These are phyloP conservation scores for Mesoligia furuncula DNA, from an alignment of 2,888 invertebrate genomes.

Conservation along the genomic window DNA sequence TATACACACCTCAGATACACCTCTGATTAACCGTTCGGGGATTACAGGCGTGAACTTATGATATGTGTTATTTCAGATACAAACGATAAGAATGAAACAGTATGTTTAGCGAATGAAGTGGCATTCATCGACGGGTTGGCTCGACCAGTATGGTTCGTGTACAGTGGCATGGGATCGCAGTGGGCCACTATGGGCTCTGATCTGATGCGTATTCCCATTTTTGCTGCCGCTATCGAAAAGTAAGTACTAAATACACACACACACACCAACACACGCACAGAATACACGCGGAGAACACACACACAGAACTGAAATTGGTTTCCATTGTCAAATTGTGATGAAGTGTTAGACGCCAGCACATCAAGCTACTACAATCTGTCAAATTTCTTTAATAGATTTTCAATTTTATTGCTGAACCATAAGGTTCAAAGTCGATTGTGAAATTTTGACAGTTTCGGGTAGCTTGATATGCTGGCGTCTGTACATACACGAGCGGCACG, in stretches of 20 bases:
- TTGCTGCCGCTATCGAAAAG: slow-evolving; percentile 87
- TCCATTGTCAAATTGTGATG: too few relatives aligned
- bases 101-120: slow-evolving; percentile 62
- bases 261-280: too few relatives aligned
- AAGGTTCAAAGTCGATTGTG: too few relatives aligned
- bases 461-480: too few relatives aligned
- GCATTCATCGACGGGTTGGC: slow-evolving; percentile 67
- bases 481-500: too few relatives aligned
- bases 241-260: slow-evolving; percentile 43
- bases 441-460: too few relatives aligned
- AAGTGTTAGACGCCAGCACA: too few relatives aligned
- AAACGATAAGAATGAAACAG: slow-evolving; percentile 67
- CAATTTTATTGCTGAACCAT: too few relatives aligned
- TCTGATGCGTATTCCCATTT: slow-evolving; percentile 91
- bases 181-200: slow-evolving; percentile 92
- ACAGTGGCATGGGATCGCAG: slow-evolving; percentile 93
- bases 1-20: too few relatives aligned
- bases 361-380: too few relatives aligned
- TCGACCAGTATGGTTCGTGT: slow-evolving; percentile 91
- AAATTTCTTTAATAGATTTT: too few relatives aligned
- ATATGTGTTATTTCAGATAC: slow-evolving; percentile 61
- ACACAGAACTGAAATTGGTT: too few relatives aligned
- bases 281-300: background rate
- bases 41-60: background rate
- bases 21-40: background rate